Percentiles rank a stretch among this genome's conserved stretches.
Evolutionary conservation across 2,797 vertebrate species (phyloP).

Genomic region (Melanotaenia nigrans): DNA sequence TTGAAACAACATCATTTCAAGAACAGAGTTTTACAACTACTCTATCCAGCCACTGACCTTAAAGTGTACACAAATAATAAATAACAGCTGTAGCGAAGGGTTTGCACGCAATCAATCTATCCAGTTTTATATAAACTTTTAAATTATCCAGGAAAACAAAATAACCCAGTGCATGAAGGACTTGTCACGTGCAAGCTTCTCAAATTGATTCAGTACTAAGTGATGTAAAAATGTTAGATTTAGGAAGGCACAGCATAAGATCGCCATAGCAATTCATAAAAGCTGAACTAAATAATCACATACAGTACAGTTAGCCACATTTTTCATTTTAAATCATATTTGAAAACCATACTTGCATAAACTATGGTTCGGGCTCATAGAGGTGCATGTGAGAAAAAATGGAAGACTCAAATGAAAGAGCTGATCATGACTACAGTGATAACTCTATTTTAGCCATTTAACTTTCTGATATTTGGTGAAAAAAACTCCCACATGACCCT

Average conservation of each 20-base stretch:
- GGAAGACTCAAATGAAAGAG: too few relatives aligned
- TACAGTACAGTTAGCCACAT: background rate
- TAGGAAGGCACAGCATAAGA: background rate
- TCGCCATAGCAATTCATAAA: background rate
- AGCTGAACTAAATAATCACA: background rate
- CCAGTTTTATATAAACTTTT: conserved; percentile 6
- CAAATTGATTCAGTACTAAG: background rate
- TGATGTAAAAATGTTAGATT: background rate
- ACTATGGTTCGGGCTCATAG: background rate
- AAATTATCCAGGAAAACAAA: background rate
- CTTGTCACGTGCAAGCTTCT: background rate
- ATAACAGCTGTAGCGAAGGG: background rate
- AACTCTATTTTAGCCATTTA: background rate
- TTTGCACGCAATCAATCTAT: background rate
- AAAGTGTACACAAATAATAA: background rate
- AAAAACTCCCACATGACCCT: background rate
- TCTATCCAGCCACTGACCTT: background rate
- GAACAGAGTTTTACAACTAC: background rate
- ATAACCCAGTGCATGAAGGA: background rate
- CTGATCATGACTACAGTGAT: background rate
- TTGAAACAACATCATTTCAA: background rate
- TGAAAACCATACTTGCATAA: background rate
- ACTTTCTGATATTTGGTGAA: background rate
- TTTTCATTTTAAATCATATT: background rate
- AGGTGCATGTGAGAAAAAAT: background rate